phyloP scores from a whole-genome alignment of 2,113 vertebrate genomes.

The Eudyptes chrysolophus region DNA sequence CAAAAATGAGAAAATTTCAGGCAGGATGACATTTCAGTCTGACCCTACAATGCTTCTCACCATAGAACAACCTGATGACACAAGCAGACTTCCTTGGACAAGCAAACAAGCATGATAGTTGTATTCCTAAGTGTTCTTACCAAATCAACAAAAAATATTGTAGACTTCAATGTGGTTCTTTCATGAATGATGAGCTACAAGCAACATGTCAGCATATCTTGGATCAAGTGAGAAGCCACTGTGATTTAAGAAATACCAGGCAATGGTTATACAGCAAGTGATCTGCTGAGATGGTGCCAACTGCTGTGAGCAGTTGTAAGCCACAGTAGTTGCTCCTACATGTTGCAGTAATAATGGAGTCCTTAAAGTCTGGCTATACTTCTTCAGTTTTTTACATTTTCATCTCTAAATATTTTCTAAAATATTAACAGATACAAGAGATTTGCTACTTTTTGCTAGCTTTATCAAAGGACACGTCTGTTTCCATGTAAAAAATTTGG shows the following conservation, averaged over 20 bases:
- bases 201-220: not conserved
- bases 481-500: not conserved
- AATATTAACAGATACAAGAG: not conserved
- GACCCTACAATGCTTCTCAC: not conserved
- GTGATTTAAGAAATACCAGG: not conserved
- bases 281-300: not conserved
- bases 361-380: not conserved
- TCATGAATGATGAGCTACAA: not conserved
- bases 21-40: not conserved
- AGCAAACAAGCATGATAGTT: not conserved
- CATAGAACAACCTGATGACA: not conserved
- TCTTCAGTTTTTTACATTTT: not conserved
- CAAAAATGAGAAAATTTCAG: not conserved
- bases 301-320: not conserved
- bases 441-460: not conserved
- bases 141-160: not conserved
- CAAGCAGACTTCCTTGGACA: not conserved
- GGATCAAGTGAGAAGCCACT: not conserved
- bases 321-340: not conserved
- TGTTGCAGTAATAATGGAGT: not conserved
- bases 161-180: not conserved
- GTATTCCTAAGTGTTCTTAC: not conserved
- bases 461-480: not conserved
- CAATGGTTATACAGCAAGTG: not conserved
- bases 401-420: not conserved